A percentile compares a stretch with the other conserved stretches of the same genome.
These are phyloP conservation scores for Phoebastria nigripes DNA, from an alignment of 2,797 vertebrate species.

Conservation along the genomic window DNA sequence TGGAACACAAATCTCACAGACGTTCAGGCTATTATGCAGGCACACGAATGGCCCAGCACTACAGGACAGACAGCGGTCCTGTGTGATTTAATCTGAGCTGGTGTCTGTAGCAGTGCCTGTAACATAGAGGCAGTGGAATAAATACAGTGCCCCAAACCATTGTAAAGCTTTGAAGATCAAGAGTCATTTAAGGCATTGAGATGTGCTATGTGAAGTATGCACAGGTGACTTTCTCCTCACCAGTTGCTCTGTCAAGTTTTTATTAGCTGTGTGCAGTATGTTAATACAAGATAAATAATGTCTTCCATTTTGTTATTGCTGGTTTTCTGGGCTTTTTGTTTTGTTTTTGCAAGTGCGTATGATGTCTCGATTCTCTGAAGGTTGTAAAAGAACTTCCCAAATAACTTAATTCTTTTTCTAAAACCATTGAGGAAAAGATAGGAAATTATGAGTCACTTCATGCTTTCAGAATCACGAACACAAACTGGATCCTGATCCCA, in stretches of 20 bases:
- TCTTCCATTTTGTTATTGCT: neutral
- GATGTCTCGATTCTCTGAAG: neutral
- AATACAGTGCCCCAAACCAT: neutral
- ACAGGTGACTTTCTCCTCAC: neutral
- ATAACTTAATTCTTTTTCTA: neutral
- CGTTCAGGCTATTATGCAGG: too few relatives aligned
- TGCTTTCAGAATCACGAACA: neutral
- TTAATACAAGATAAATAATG: neutral
- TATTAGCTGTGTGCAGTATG: neutral
- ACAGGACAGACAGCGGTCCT: accelerated
- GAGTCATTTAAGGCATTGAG: neutral
- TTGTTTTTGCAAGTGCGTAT: neutral
- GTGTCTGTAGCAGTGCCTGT: neutral
- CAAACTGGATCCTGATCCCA: neutral
- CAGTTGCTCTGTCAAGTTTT: neutral
- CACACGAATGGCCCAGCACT: neutral
- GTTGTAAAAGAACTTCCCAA: neutral
- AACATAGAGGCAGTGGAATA: neutral
- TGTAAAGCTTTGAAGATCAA: neutral
- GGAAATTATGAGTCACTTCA: neutral
- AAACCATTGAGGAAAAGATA: neutral
- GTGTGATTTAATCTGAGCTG: neutral
- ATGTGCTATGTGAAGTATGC: neutral
- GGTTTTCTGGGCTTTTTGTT: neutral
- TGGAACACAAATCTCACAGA: too few relatives aligned